Base-by-base conservation (phyloP, 2,113 vertebrate genomes). In the Lamprologus sp. region DNA sequence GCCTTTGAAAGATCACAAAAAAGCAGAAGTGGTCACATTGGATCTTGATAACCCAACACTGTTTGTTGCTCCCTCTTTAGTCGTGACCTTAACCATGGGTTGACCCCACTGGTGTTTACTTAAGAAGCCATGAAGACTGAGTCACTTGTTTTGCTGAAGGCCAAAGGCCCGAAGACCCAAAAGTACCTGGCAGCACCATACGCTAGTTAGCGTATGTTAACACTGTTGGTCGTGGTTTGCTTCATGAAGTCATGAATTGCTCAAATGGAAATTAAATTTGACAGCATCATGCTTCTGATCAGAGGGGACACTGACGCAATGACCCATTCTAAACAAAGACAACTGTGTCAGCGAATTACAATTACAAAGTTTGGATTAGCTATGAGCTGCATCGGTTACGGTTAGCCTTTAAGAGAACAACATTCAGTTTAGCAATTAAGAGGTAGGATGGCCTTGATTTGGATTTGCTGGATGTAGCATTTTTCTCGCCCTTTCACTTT, bases 1-100 rank as follows among this genome's bases (percentile, higher is more conserved):
- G 87, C 81, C 88, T 94, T 92, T 93, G 93, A 93, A 56, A 77
- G 80, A 70, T 47, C 82, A 42, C 68, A 83, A 83, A 82, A 84
- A 90, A 31, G 31, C 80, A 83, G 60, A 91, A 88, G 83, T 91
- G 91, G 85, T 68, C 91, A 84, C 37, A 81, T 89, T 88, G 85
- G 85, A 87, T 49, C 13, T 3, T 65, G 92, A 84, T 82, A 88
- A 87, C 65, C 79, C 79, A 79, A 68, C 37, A 21, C 47, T 82
- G 87, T 81, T 73, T 86, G 79, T 79, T 85, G 84, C 42, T 82
- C 83, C 84, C 17, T 85, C 81, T 86, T 87, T 79, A 65, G 88
- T 42, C 47, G 3, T 42, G 83, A 63, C 70, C 5, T 58, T 87
- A 51, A 90, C 92, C 92, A 79, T 26, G 51, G 40, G 23, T 31